Evolutionary conservation across 2,113 vertebrate genomes (phyloP).

Genomic region (Gallinago media): DNA sequence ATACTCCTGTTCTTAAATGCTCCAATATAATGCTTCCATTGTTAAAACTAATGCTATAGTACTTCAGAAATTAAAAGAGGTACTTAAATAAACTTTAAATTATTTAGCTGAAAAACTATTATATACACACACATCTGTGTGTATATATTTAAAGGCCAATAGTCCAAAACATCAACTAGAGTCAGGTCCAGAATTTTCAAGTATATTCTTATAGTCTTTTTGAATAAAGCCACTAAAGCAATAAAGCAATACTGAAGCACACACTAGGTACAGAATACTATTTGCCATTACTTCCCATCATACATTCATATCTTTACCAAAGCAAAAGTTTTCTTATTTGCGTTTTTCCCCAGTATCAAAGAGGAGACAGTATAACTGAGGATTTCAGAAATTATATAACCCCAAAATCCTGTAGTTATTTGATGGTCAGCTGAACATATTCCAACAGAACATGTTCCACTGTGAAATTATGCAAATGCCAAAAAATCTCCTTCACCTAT

Average conservation of each 20-base stretch:
- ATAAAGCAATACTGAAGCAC: not conserved
- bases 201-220: not conserved
- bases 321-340: not conserved
- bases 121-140: not conserved
- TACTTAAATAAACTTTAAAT: not conserved
- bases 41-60: not conserved
- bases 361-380: not conserved
- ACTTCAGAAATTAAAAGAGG: not conserved
- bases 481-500: not conserved
- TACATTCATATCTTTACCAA: accelerated
- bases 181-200: not conserved
- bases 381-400: not conserved
- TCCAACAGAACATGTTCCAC: not conserved
- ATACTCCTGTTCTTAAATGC: not conserved
- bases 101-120: not conserved
- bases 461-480: not conserved
- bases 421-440: not conserved
- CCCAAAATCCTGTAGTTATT: not conserved
- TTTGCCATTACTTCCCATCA: not conserved
- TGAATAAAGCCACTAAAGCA: not conserved
- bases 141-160: not conserved
- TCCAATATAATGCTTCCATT: not conserved
- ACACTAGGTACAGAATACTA: not conserved
- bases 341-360: not conserved
- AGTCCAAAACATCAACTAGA: not conserved